These are phyloP conservation scores for Clarias laeviceps DNA, from an alignment of 2,797 vertebrate genomes.

Conservation along the genomic window DNA sequence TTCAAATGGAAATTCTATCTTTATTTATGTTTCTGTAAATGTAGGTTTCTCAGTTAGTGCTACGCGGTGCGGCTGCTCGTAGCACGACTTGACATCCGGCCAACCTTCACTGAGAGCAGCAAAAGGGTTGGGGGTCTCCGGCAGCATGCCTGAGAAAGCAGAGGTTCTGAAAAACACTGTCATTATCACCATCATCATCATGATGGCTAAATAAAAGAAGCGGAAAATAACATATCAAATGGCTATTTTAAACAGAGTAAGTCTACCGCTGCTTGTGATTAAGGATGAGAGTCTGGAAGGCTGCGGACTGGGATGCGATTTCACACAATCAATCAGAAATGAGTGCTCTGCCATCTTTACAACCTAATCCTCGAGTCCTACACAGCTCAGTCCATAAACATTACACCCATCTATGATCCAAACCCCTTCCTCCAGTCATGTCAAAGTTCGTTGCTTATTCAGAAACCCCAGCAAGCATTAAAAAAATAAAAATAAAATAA, in stretches of 20 bases:
- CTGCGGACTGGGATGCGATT: conserved; percentile 4
- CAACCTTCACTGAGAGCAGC: conserved; percentile 13
- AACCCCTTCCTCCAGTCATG: background rate
- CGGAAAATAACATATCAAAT: background rate
- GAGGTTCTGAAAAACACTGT: background rate
- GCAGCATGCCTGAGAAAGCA: background rate
- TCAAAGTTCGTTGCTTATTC: background rate
- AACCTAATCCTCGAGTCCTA: conserved; percentile 45
- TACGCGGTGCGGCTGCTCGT: background rate
- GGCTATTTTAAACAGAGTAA: background rate
- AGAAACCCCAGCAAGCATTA: background rate
- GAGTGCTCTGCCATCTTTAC: conserved; percentile 24
- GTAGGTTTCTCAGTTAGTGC: conserved; percentile 8
- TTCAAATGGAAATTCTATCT: background rate
- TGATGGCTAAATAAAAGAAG: background rate
- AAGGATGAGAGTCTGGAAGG: background rate
- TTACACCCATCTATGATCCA: background rate
- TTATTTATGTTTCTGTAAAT: background rate
- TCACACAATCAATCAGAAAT: conserved; percentile 31
- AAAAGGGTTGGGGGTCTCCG: background rate
- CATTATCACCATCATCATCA: background rate
- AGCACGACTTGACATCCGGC: conserved; percentile 17
- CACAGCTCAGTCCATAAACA: conserved; percentile 29
- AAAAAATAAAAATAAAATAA: background rate
- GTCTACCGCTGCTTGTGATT: background rate